Conservation (phyloP, 2,797 vertebrate species). For the Spinus olivaceus region DNA sequence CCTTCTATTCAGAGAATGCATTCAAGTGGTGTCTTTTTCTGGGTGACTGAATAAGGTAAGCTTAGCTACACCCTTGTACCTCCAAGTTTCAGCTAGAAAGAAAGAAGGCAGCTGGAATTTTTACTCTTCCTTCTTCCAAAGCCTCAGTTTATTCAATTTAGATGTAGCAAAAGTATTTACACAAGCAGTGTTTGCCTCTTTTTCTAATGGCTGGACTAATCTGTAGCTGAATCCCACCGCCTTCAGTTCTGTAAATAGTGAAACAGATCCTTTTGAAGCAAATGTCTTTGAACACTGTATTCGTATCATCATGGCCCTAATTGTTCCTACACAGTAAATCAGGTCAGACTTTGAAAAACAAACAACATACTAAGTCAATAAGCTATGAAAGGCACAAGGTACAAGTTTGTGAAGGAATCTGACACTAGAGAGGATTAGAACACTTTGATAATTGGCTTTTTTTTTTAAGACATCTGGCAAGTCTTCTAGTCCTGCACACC, state of each 20-base stretch:
- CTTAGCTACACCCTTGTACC: neutral
- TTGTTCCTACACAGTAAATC: neutral
- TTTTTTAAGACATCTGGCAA: neutral
- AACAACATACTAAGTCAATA: neutral
- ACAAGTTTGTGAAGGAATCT: neutral
- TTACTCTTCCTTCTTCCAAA: neutral
- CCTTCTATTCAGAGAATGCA: constrained; percentile 23
- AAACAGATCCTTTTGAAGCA: neutral
- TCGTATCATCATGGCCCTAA: neutral
- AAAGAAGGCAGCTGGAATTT: constrained; percentile 16
- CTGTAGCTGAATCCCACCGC: neutral
- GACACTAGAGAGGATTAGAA: neutral
- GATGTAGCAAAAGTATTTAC: neutral
- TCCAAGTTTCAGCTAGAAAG: neutral
- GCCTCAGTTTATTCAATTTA: neutral
- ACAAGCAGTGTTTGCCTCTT: neutral
- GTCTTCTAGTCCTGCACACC: neutral
- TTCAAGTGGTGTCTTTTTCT: constrained; percentile 47
- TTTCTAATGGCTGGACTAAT: neutral
- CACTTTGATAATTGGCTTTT: neutral
- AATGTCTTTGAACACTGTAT: neutral
- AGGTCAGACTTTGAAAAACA: neutral
- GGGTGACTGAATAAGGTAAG: constrained; percentile 31
- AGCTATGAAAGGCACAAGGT: neutral
- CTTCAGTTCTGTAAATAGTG: neutral